Percentiles rank a stretch among this genome's conserved stretches.
These are phyloP conservation scores for Deroplatys truncata DNA, from an alignment of 2,888 invertebrate species.

Conservation along the genomic window DNA sequence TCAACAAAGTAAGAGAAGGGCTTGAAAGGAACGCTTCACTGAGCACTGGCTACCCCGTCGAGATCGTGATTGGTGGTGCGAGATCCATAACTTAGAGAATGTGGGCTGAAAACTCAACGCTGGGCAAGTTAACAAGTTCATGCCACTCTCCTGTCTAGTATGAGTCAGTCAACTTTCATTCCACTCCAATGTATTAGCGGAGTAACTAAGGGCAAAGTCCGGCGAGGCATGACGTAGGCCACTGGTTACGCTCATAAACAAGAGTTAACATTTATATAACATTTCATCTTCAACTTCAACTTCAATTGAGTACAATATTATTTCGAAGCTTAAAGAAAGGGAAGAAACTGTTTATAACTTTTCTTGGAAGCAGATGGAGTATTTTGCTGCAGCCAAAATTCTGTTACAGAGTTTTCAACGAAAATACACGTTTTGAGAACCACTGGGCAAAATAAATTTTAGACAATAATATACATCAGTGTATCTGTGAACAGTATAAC, in stretches of 20 bases:
- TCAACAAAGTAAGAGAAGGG: neutral
- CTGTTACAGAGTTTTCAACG: no score
- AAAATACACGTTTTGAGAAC: no score
- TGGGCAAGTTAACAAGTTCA: neutral
- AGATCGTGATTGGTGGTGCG: neutral
- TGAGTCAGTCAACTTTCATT: neutral
- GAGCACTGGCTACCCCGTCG: neutral
- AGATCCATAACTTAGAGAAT: neutral
- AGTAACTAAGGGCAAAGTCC: neutral
- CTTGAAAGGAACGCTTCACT: neutral
- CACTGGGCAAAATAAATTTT: no score
- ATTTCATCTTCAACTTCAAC: no score
- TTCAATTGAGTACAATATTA: no score
- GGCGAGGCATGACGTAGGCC: neutral
- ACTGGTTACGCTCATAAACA: neutral
- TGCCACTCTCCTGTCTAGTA: neutral
- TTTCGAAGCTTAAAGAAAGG: no score
- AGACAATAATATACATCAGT: no score
- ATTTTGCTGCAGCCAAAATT: no score
- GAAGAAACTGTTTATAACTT: no score
- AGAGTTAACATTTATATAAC: no score
- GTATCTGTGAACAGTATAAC: no score
- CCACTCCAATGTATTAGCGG: neutral
- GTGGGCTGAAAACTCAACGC: neutral
- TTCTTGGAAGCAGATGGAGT: no score